Conservation (phyloP, 2,797 vertebrate genomes). For the Pseudochromis fuscus region DNA sequence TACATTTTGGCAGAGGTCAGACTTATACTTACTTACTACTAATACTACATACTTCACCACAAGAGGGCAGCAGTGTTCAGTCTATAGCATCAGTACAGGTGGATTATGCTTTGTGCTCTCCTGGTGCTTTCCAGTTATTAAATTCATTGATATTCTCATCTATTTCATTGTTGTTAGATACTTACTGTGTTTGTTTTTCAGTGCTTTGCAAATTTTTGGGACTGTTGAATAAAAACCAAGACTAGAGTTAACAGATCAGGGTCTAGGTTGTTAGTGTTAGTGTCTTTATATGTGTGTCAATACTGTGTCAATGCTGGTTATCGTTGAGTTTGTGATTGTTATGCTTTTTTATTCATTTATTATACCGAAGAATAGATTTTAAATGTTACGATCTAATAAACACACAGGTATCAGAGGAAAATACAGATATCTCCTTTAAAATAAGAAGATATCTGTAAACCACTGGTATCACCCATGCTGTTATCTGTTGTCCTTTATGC, state of each 20-base stretch:
- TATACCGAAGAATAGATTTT: slow-evolving; percentile 1
- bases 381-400: not conserved
- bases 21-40: too few relatives aligned
- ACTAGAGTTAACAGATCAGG: slow-evolving; percentile 37
- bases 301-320: slow-evolving; percentile 31
- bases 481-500: slow-evolving; percentile 4
- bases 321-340: slow-evolving; percentile 16
- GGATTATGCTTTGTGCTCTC: too few relatives aligned
- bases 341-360: slow-evolving; percentile 21
- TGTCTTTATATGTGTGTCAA: slow-evolving; percentile 31
- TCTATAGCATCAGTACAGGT: too few relatives aligned
- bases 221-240: slow-evolving; percentile 40
- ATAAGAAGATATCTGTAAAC: not conserved
- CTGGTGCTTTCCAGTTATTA: too few relatives aligned
- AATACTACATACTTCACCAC: too few relatives aligned
- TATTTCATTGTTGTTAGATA: slow-evolving; percentile 9
- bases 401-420: slow-evolving; percentile 1
- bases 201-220: slow-evolving; percentile 21
- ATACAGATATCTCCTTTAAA: not conserved
- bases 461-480: slow-evolving; percentile 7
- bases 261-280: slow-evolving; percentile 56
- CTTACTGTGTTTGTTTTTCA: not conserved
- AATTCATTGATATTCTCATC: too few relatives aligned
- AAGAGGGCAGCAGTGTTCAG: too few relatives aligned
- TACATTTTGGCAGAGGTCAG: too few relatives aligned